Conservation (phyloP, 2,888 invertebrate species). For the Trichacis sp. region DNA sequence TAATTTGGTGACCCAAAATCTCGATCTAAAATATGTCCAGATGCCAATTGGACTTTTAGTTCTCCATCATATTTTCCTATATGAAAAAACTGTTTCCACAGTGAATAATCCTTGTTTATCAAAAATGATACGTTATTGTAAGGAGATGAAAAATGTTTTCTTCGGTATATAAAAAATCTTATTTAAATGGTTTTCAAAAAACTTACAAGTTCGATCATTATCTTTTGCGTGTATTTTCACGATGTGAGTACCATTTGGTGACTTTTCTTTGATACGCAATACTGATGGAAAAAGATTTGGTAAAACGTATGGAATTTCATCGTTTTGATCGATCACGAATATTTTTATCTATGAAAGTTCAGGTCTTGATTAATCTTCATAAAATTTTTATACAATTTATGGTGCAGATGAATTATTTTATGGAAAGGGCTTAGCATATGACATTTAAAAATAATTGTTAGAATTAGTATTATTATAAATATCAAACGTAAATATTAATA, state of each 20-base stretch:
- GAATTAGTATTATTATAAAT: too few species aligned
- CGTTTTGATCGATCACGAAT: conserved; percentile 74
- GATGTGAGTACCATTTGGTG: conserved; percentile 66
- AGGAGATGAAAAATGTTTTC: conserved; percentile 68
- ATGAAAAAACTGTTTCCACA: conserved; percentile 71
- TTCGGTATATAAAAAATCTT: too few species aligned
- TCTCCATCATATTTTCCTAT: conserved; percentile 70
- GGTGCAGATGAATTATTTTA: too few species aligned
- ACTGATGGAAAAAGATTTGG: conserved; percentile 59
- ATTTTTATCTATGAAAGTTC: conserved; percentile 70
- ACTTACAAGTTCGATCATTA: conserved; percentile 74
- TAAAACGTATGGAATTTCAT: conserved; percentile 70
- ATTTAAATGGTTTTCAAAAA: too few species aligned
- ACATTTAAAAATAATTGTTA: too few species aligned
- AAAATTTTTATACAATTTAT: too few species aligned
- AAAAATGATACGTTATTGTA: conserved; percentile 72
- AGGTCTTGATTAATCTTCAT: background rate
- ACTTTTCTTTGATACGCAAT: conserved; percentile 71
- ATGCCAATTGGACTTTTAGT: conserved; percentile 68
- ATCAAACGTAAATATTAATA: too few species aligned
- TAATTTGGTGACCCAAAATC: conserved; percentile 70
- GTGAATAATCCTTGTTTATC: conserved; percentile 70
- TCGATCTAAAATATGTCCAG: conserved; percentile 68
- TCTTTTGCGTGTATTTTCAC: conserved; percentile 70
- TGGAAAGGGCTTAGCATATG: too few species aligned